These are phyloP conservation scores for Sipunculus nudus DNA, from an alignment of 2,888 invertebrate genomes.

Conservation along the genomic window DNA sequence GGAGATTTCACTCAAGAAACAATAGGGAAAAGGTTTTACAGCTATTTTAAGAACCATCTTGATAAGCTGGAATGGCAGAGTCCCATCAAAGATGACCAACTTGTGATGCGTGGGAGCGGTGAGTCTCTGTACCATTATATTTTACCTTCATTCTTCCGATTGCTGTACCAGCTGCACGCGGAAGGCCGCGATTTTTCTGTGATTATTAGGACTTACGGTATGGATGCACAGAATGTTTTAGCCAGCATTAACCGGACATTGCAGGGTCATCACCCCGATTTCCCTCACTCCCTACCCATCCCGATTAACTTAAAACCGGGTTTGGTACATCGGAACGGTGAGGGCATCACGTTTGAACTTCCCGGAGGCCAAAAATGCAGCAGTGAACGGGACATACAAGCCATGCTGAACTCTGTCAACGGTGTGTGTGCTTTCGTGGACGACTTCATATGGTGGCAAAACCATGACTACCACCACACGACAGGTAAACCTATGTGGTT, in stretches of 20 bases:
- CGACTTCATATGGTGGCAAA: constrained; percentile 61
- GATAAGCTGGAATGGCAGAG: constrained; percentile 50
- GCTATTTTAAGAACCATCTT: constrained; percentile 54
- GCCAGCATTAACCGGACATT: constrained; percentile 14
- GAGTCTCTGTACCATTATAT: constrained; percentile 62
- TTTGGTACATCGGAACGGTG: constrained; percentile 41
- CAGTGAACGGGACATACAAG: constrained; percentile 51
- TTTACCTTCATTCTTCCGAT: constrained; percentile 59
- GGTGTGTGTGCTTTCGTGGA: constrained; percentile 61
- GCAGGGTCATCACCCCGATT: constrained; percentile 51
- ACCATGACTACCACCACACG: constrained; percentile 52
- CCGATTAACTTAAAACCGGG: constrained; percentile 48
- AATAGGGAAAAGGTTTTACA: constrained; percentile 51
- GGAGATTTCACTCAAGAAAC: constrained; percentile 59
- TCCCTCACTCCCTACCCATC: constrained; percentile 44
- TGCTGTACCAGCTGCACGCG: constrained; percentile 50
- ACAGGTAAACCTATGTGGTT: constrained; percentile 62
- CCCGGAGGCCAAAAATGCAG: constrained; percentile 30
- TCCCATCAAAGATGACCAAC: constrained; percentile 24
- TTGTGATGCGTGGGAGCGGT: constrained; percentile 53
- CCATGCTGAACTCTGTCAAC: constrained; percentile 45
- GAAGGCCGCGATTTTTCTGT: constrained; percentile 55
- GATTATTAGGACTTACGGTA: constrained; percentile 62
- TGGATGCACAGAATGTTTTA: constrained; percentile 55
- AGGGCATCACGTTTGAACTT: constrained; percentile 23